Percentiles rank a stretch among this genome's conserved stretches.
Evolutionary conservation across 2,888 invertebrate genomes (phyloP).

Genomic region (Nomada lathburiana): DNA sequence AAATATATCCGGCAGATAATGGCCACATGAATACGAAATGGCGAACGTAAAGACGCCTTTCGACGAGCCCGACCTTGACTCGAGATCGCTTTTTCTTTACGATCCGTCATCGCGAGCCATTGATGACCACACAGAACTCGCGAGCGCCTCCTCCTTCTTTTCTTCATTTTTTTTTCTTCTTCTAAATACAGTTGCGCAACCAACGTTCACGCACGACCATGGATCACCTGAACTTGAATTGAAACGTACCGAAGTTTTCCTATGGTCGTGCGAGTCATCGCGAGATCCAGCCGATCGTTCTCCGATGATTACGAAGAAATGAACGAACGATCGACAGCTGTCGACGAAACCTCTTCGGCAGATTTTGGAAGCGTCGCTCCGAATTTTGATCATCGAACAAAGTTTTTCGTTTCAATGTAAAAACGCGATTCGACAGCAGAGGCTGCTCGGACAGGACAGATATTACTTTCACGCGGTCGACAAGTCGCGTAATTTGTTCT

Average conservation of each 20-base stretch:
- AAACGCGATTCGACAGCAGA: too few relatives aligned
- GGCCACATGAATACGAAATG: constrained; percentile 74
- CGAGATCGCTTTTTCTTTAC: constrained; percentile 79
- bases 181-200: constrained; percentile 65
- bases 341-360: not conserved
- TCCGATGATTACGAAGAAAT: not conserved
- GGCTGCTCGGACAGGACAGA: too few relatives aligned
- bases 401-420: not conserved
- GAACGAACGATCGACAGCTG: not conserved
- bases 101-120: constrained; percentile 72
- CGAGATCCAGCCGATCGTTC: constrained; percentile 5
- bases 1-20: constrained; percentile 68
- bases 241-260: constrained; percentile 42
- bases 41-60: constrained; percentile 74
- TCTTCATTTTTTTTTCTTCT: constrained; percentile 44
- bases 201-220: constrained; percentile 56
- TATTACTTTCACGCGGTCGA: constrained; percentile 32
- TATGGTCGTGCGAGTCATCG: constrained; percentile 26
- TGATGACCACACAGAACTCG: constrained; percentile 70
- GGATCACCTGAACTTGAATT: constrained; percentile 72
- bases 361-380: not conserved
- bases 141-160: constrained; percentile 41
- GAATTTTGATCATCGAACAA: not conserved
- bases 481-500: constrained; percentile 42
- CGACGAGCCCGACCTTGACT: constrained; percentile 78